Conservation (phyloP, 2,113 vertebrate species). For the Hystrix cristata region DNA sequence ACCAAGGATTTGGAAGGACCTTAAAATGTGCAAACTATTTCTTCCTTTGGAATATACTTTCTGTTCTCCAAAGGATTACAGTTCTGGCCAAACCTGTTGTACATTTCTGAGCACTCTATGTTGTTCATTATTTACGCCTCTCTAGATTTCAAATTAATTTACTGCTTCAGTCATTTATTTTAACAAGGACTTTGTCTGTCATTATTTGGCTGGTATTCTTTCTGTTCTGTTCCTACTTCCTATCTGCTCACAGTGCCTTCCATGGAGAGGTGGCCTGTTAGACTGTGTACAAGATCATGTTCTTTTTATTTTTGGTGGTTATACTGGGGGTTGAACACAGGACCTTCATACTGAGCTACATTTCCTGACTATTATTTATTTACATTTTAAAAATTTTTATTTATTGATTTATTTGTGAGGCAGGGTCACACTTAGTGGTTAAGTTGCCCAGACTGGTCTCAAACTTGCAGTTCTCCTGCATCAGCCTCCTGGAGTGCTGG, state of each 20-base stretch:
- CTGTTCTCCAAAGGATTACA: too few relatives aligned
- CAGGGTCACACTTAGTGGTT: neutral
- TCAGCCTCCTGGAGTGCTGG: neutral
- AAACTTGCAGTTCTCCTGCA: neutral
- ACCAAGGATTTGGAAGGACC: neutral
- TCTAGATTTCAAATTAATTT: neutral
- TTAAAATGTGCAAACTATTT: neutral
- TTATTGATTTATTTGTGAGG: neutral
- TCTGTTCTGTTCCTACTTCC: neutral
- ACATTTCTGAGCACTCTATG: accelerated
- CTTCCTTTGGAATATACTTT: neutral
- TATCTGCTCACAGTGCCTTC: accelerated
- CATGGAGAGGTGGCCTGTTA: neutral
- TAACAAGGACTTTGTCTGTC: neutral
- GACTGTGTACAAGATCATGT: neutral
- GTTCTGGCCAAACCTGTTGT: accelerated
- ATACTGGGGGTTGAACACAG: too few relatives aligned
- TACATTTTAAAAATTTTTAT: neutral
- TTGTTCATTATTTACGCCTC: neutral
- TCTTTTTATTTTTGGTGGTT: too few relatives aligned
- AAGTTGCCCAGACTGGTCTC: neutral
- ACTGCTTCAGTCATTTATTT: neutral
- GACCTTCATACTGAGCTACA: neutral
- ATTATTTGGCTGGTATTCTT: accelerated
- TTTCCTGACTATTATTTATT: neutral